Evolutionary conservation across 2,113 vertebrate genomes (phyloP).

Genomic region (Phainopepla nitens): DNA sequence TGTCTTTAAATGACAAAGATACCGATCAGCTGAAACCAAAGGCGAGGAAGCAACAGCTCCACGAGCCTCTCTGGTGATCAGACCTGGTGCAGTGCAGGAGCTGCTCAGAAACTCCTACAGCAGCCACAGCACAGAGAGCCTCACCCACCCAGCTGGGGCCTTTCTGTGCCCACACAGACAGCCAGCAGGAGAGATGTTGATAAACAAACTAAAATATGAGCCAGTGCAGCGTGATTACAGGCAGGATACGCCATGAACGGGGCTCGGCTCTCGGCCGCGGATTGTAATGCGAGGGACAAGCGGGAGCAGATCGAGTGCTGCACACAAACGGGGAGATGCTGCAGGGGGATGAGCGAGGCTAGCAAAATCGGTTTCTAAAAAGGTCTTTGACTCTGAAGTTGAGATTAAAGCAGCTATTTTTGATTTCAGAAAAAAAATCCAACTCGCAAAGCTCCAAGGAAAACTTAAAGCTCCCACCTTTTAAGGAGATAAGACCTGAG

Average conservation of each 20-base stretch:
- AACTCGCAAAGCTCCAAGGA: neutral
- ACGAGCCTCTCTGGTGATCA: rapidly evolving
- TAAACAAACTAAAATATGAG: neutral
- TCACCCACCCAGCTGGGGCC: neutral
- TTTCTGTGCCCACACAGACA: neutral
- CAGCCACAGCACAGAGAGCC: neutral
- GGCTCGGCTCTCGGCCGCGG: neutral
- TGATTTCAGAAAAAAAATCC: neutral
- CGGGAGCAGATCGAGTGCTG: neutral
- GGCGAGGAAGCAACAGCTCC: rapidly evolving
- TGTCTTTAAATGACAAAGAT: neutral
- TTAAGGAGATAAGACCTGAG: neutral
- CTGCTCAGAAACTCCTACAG: neutral
- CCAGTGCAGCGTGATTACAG: rapidly evolving
- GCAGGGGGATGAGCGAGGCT: neutral
- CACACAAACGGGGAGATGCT: neutral
- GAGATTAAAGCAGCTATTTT: neutral
- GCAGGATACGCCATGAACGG: rapidly evolving
- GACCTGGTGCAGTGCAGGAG: neutral
- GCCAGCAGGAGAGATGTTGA: neutral
- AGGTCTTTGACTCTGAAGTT: neutral
- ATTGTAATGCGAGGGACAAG: rapidly evolving
- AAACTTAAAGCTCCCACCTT: neutral
- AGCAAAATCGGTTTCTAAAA: neutral
- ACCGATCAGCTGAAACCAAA: neutral